These are phyloP conservation scores for Clamator glandarius DNA, from an alignment of 2,797 vertebrate genomes.

Conservation along the genomic window DNA sequence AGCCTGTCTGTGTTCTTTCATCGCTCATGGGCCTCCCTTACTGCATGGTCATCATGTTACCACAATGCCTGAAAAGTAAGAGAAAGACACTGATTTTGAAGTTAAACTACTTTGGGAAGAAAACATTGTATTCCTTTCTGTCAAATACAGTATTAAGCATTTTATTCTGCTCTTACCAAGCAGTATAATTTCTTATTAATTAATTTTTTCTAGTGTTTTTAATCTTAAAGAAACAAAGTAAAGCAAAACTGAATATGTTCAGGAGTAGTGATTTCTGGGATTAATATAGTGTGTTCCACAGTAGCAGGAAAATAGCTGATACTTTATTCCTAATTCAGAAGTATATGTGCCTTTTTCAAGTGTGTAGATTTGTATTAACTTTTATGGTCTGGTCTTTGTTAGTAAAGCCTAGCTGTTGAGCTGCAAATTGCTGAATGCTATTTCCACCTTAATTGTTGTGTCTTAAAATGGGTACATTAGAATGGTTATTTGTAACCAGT, in stretches of 20 bases:
- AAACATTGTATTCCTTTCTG: background rate
- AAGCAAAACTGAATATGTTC: background rate
- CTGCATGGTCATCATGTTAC: rapidly evolving
- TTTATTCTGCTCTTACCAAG: background rate
- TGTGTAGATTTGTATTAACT: background rate
- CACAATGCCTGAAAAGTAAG: background rate
- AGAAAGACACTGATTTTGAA: background rate
- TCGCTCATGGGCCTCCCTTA: background rate
- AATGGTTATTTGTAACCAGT: background rate
- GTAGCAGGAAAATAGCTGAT: background rate
- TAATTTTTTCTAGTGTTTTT: background rate
- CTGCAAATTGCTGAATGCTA: background rate
- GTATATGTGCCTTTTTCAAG: background rate
- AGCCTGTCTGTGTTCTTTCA: background rate
- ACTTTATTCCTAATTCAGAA: background rate
- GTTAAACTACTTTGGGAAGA: background rate
- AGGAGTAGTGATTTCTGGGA: background rate
- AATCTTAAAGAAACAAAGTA: background rate
- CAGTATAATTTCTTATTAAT: background rate
- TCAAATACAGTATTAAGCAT: constrained; percentile 37
- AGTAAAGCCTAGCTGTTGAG: background rate
- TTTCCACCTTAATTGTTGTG: background rate
- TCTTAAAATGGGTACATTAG: background rate
- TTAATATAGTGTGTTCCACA: background rate
- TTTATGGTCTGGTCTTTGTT: background rate